Conservation (phyloP, 2,797 vertebrate species). For the Dendrocincla tyrannina region DNA sequence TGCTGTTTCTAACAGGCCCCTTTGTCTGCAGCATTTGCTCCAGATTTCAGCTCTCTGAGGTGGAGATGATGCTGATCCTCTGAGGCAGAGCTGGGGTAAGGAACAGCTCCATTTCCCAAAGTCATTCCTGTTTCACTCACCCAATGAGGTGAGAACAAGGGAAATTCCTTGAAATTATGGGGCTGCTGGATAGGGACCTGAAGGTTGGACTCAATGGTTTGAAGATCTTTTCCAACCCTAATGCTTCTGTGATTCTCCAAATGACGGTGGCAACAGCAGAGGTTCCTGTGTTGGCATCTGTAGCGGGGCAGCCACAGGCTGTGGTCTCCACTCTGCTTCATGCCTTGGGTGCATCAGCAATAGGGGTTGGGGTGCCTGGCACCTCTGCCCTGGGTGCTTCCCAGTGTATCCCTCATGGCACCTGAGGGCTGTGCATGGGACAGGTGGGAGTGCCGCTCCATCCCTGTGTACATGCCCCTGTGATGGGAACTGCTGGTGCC, state of each 20-base stretch:
- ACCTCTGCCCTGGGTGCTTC: neutral
- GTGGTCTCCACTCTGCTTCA: neutral
- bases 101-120: neutral
- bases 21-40: slow-evolving; percentile 30
- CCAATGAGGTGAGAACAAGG: neutral
- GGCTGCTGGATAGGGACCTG: neutral
- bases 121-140: neutral
- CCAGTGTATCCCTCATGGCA: accelerated
- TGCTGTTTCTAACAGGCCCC: neutral
- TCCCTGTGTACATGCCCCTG: neutral
- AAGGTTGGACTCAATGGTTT: too few relatives aligned
- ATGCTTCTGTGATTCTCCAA: neutral
- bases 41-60: neutral
- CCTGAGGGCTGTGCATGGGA: neutral
- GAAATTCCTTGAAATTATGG: neutral
- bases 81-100: neutral
- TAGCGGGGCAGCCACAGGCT: neutral
- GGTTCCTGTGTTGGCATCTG: neutral
- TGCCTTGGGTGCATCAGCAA: accelerated
- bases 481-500: neutral
- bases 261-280: neutral
- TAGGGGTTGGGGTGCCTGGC: neutral
- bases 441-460: neutral
- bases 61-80: neutral
- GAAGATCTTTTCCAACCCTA: neutral